Evolutionary conservation across 2,113 vertebrate species (phyloP).

Genomic region (Lagenorhynchus albirostris): DNA sequence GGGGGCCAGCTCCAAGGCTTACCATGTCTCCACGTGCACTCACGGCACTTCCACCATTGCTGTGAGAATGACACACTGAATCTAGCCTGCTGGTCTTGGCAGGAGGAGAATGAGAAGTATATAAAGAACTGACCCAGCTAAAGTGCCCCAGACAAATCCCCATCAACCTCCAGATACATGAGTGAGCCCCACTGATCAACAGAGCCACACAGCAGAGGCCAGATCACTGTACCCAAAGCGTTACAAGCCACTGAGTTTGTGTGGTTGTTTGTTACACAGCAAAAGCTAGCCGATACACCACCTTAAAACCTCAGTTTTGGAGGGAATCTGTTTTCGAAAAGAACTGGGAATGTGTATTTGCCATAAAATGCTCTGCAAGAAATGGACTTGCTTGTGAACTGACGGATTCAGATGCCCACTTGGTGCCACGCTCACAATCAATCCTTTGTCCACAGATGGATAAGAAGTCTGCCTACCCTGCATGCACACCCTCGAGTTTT

Average conservation of each 20-base stretch:
- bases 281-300: not conserved
- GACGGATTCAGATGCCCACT: not conserved
- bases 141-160: not conserved
- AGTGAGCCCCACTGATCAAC: not conserved
- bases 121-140: not conserved
- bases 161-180: not conserved
- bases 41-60: rapidly evolving
- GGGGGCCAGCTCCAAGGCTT: not conserved
- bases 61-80: not conserved
- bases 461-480: not conserved
- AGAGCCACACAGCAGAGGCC: not conserved
- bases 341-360: not conserved
- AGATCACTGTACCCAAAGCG: not conserved
- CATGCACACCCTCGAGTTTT: not conserved
- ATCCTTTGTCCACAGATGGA: not conserved
- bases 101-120: not conserved
- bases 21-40: rapidly evolving
- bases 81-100: not conserved
- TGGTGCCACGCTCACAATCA: not conserved
- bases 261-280: not conserved
- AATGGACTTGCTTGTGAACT: not conserved
- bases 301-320: not conserved
- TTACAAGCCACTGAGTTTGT: not conserved
- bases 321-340: not conserved
- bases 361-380: not conserved